Percentiles rank a stretch among this genome's conserved stretches.
Evolutionary conservation across 2,797 vertebrate genomes (phyloP).

Genomic region (Cyprinodon diabolis): DNA sequence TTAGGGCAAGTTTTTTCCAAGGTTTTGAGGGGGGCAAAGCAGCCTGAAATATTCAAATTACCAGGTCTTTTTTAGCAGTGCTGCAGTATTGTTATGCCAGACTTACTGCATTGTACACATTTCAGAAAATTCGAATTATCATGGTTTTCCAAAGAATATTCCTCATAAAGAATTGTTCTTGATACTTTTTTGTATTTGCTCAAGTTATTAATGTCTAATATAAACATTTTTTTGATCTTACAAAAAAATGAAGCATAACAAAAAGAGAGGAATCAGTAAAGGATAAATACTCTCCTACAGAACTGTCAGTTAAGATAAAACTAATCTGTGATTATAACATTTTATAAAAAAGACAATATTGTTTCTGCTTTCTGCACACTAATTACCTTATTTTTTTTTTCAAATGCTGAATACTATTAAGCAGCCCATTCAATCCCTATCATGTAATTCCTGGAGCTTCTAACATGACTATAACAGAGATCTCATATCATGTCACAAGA

Average conservation of each 20-base stretch:
- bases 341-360: background rate
- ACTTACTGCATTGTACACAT: too few relatives aligned
- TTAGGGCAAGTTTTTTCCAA: too few relatives aligned
- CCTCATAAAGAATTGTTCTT: background rate
- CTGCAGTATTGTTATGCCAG: too few relatives aligned
- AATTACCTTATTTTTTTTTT: background rate
- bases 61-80: too few relatives aligned
- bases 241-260: too few relatives aligned
- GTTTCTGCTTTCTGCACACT: background rate
- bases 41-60: too few relatives aligned
- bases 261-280: background rate
- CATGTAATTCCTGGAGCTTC: background rate
- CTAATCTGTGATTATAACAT: conserved; percentile 5
- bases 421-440: background rate
- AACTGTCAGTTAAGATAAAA: background rate
- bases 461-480: background rate
- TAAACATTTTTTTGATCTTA: background rate
- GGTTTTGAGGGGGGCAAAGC: too few relatives aligned
- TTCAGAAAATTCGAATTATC: too few relatives aligned
- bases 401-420: background rate
- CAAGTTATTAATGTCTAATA: background rate
- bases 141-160: too few relatives aligned
- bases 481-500: background rate
- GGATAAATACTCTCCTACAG: background rate
- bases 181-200: background rate